Conservation (phyloP, 2,113 vertebrate species). For the Montifringilla adamsi region DNA sequence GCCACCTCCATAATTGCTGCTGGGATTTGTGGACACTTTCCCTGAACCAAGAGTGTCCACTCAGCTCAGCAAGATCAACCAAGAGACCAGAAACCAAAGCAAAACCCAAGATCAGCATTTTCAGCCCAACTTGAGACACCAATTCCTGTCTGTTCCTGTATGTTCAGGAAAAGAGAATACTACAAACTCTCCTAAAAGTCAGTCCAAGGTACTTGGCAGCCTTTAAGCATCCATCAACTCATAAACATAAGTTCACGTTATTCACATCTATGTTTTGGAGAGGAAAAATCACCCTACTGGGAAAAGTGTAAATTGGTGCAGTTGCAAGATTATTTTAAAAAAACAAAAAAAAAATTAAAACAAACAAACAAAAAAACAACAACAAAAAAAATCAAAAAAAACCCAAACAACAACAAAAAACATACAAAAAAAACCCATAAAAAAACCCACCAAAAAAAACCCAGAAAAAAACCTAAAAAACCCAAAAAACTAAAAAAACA, state of each 20-base stretch:
- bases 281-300: neutral
- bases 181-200: neutral
- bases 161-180: neutral
- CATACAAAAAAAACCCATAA: too few relatives aligned
- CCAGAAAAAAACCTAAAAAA: too few relatives aligned
- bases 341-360: neutral
- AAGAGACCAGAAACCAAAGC: neutral
- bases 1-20: neutral
- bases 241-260: neutral
- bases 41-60: neutral
- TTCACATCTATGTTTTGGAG: neutral
- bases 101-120: neutral
- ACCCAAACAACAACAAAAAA: too few relatives aligned
- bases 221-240: neutral
- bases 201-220: neutral
- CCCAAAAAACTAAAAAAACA: too few relatives aligned
- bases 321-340: neutral
- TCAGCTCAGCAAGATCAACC: neutral
- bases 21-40: neutral
- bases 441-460: too few relatives aligned
- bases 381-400: too few relatives aligned
- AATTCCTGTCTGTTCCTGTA: neutral
- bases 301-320: neutral
- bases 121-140: fast-evolving
- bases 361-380: too few relatives aligned